Conservation (phyloP, 1,140 invertebrate species). For the Oryctes rhinoceros region DNA sequence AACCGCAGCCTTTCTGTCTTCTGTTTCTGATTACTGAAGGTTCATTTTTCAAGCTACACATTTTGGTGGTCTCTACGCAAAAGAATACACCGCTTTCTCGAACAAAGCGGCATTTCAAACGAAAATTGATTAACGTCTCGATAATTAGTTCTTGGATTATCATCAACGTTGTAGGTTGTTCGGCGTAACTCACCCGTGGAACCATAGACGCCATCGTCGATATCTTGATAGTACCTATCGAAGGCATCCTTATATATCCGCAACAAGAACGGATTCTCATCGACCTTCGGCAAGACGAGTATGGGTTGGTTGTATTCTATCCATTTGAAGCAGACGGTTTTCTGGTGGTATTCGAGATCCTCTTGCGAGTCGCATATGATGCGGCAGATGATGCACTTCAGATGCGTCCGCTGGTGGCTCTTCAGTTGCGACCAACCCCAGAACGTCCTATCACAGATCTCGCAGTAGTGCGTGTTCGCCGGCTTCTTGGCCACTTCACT, state of each 20-base stretch:
- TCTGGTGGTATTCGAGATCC: conserved; percentile 20
- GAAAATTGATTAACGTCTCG: too few species aligned
- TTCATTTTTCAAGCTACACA: too few species aligned
- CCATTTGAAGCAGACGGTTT: conserved; percentile 24
- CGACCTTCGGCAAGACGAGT: not conserved
- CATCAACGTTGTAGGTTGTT: too few species aligned
- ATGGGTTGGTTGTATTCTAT: conserved; percentile 23
- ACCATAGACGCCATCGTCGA: conserved; percentile 33
- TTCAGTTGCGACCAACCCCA: conserved; percentile 26
- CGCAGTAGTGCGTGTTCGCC: not conserved
- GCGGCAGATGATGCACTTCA: conserved; percentile 12
- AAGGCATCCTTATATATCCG: conserved; percentile 9
- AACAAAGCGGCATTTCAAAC: too few species aligned
- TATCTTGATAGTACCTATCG: conserved; percentile 27
- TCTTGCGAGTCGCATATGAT: conserved; percentile 17
- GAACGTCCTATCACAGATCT: conserved; percentile 22
- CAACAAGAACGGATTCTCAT: not conserved
- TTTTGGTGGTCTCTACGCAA: too few species aligned
- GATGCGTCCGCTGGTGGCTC: conserved; percentile 20
- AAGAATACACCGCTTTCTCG: too few species aligned
- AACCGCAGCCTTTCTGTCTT: too few species aligned
- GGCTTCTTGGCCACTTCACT: conserved; percentile 27
- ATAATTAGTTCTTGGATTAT: too few species aligned
- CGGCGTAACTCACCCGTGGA: not conserved
- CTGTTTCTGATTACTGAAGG: too few species aligned